phyloP scores from a whole-genome alignment of 92 coral and sea anemone species.

The Epizoanthus illoricatus region DNA sequence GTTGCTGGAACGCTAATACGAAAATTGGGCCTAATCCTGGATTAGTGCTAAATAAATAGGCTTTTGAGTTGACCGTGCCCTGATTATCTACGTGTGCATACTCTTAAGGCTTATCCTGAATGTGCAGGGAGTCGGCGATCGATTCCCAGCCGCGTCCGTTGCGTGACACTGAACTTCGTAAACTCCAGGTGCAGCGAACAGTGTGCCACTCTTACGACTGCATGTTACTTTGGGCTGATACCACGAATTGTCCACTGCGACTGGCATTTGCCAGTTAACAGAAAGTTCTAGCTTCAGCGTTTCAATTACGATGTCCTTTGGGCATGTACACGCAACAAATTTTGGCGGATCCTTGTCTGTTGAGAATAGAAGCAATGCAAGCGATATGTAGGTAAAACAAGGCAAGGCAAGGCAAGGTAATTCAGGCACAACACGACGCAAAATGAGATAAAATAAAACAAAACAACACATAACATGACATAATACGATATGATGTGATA shows the following conservation, averaged over 20 bases:
- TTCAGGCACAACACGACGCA: no score
- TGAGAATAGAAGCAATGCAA: not conserved
- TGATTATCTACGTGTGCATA: not conserved
- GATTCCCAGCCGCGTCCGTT: not conserved
- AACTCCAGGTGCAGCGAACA: constrained; percentile 5
- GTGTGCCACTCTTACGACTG: not conserved
- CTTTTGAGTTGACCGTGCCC: no score
- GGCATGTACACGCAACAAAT: not conserved
- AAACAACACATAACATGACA: no score
- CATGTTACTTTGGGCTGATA: not conserved
- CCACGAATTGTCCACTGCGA: constrained; percentile 1
- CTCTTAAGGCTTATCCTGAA: not conserved
- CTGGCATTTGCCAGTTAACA: not conserved
- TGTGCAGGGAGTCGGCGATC: not conserved
- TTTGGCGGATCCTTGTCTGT: not conserved
- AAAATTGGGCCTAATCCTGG: no score
- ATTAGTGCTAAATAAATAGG: no score
- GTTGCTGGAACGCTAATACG: no score
- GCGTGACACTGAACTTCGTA: constrained; percentile 7
- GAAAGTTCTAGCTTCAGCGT: not conserved
- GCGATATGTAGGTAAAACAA: no score
- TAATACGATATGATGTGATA: no score
- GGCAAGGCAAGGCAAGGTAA: no score
- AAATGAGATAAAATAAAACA: no score
- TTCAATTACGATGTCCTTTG: not conserved